Percentiles rank a stretch among this genome's conserved stretches.
These are phyloP conservation scores for Nycteola revayana DNA, from an alignment of 2,888 invertebrate species.

Conservation along the genomic window DNA sequence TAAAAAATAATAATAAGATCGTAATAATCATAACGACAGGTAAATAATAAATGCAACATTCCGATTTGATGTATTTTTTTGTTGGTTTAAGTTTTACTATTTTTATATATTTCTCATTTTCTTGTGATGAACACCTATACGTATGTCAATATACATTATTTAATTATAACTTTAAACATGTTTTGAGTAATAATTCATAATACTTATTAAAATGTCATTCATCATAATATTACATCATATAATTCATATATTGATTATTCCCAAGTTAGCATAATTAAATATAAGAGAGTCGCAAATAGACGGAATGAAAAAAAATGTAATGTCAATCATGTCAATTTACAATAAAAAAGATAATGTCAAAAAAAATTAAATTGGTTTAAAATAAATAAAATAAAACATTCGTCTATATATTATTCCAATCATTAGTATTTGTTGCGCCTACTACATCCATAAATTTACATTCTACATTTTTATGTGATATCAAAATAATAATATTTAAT, in stretches of 20 bases:
- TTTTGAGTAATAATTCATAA: slow-evolving; percentile 25
- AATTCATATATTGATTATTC: not conserved
- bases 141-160: slow-evolving; percentile 12
- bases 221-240: slow-evolving; percentile 2
- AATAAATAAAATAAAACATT: too few species aligned
- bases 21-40: slow-evolving; percentile 12
- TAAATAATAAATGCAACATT: slow-evolving; percentile 51
- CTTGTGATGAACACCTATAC: slow-evolving; percentile 18
- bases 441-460: too few species aligned
- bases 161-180: slow-evolving; percentile 16
- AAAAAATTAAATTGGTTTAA: too few species aligned
- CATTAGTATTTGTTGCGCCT: too few species aligned
- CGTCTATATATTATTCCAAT: too few species aligned
- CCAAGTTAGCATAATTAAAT: not conserved
- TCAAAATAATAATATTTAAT: too few species aligned
- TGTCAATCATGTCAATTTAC: too few species aligned
- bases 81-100: slow-evolving; percentile 36
- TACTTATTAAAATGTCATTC: slow-evolving; percentile 28
- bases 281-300: too few species aligned
- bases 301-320: too few species aligned
- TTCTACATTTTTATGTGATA: too few species aligned
- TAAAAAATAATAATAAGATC: slow-evolving; percentile 33
- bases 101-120: slow-evolving; percentile 30
- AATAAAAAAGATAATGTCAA: too few species aligned
- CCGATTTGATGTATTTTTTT: slow-evolving; percentile 25